Evolutionary conservation across 2,888 invertebrate species (phyloP).

Genomic region (Rhogogaster chlorosoma): DNA sequence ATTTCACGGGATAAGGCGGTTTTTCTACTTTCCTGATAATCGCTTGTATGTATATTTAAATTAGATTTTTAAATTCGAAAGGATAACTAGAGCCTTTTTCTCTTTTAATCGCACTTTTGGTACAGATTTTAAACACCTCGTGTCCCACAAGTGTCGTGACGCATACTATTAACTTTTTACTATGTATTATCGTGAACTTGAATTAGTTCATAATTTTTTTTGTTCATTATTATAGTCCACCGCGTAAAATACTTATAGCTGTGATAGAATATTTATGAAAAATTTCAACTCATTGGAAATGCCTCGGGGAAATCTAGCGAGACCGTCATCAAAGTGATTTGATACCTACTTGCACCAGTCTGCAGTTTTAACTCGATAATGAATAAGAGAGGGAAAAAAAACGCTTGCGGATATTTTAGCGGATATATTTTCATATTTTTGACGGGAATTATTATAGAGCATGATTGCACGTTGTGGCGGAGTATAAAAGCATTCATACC

Average conservation of each 20-base stretch:
- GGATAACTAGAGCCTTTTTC: not conserved
- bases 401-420: not conserved
- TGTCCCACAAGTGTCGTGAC: not conserved
- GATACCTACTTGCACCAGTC: not conserved
- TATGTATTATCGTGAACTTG: not conserved
- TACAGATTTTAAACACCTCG: not conserved
- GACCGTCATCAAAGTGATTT: not conserved
- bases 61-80: not conserved
- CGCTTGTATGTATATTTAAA: not conserved
- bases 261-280: slow-evolving; percentile 11
- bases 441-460: not conserved
- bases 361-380: not conserved
- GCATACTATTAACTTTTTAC: not conserved
- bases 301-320: slow-evolving; percentile 1
- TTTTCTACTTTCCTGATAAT: not conserved
- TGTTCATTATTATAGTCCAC: slow-evolving; percentile 14
- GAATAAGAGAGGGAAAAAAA: not conserved
- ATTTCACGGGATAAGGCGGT: not conserved
- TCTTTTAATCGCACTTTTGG: not conserved
- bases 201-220: not conserved
- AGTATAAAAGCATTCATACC: not conserved
- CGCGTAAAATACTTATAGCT: no score
- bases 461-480: not conserved
- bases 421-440: not conserved
- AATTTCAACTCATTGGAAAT: not conserved